Base-by-base conservation (phyloP, 2,888 invertebrate genomes). In the Dendrolimus houi region DNA sequence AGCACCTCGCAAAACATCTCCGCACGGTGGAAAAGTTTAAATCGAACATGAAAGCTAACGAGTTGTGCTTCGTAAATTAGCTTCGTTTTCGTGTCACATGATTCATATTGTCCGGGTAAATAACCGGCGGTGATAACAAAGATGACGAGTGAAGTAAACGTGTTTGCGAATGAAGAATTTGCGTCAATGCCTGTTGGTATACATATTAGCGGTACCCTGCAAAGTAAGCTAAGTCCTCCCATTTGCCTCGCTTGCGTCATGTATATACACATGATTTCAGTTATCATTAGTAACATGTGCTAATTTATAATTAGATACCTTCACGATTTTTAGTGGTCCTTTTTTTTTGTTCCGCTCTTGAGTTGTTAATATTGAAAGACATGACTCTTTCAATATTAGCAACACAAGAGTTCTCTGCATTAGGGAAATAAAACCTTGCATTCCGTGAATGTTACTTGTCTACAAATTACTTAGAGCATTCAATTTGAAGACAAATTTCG, bases 151-250 rank as follows among this genome's bases (percentile, higher is more conserved):
- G 62, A 62, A 65, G 6, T 29, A 69, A 56, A 63, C 67, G 58
- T 65, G 58, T 65, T 63, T 62, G 63, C 64, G 64, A 67, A 70
- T 62, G 67, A 61, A 60, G 61, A 60, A 59, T 74, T 78, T 87
- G 77, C 87, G 87, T 87, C 85, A 86, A 75, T 67, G 57, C 56
- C 52, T 81, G 79, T 85, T 66, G 85, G 77, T 66, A 65, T 63
- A 71, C 58, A 64, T 64, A 72, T 88, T 88, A 88, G 83, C 83
- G 67, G 62, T 54, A 63, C 58, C 59, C 61, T 70, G 85, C 70
- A 72, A 87, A 85, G 73, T 70, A 67, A 64, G 71, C 71, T 74
- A 75, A 79, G 47, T 47, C 8, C 47, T 47, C 47, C 47, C 61
- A 58, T 59, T 55, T 59, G 57, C 59, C 63, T 66, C 65, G 65